Evolutionary conservation across 2,888 invertebrate species (phyloP).

Genomic region (Achlya flavicornis): DNA sequence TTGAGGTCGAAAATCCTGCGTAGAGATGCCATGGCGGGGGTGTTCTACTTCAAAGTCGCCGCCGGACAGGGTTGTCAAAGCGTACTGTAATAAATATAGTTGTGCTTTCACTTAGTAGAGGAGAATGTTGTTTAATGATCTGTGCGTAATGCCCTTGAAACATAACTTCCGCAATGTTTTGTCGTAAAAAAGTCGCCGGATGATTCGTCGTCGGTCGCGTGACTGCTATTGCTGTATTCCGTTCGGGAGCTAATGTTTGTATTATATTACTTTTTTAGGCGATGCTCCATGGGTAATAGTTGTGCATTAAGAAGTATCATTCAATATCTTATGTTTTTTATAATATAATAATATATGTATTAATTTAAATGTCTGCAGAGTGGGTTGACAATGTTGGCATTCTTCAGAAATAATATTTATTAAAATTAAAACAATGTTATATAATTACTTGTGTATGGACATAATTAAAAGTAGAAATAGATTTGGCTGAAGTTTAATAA

Average conservation of each 20-base stretch:
- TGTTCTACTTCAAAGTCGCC: conserved; percentile 31
- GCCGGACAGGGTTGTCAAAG: conserved; percentile 69
- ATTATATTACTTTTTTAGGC: conserved; percentile 13
- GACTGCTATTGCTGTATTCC: conserved; percentile 51
- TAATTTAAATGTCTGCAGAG: too few relatives aligned
- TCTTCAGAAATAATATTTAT: too few relatives aligned
- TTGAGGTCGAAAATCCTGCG: conserved; percentile 22
- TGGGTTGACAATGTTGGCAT: too few relatives aligned
- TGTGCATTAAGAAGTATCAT: conserved; percentile 9
- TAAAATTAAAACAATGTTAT: too few relatives aligned
- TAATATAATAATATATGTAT: too few relatives aligned
- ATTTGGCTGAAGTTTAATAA: too few relatives aligned
- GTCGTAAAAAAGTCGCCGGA: conserved; percentile 67
- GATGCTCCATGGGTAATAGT: conserved; percentile 27
- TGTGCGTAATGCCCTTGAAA: conserved; percentile 73
- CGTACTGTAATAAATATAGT: conserved; percentile 74
- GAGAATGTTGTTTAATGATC: conserved; percentile 74
- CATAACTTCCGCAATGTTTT: conserved; percentile 78
- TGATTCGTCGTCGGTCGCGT: conserved; percentile 42
- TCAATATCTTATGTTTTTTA: too few relatives aligned
- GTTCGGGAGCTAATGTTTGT: conserved; percentile 37
- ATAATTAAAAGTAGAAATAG: too few relatives aligned
- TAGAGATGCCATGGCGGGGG: conserved; percentile 24
- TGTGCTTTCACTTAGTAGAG: conserved; percentile 61
- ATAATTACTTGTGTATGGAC: too few relatives aligned